Evolutionary conservation across 2,113 vertebrate genomes (phyloP).

Genomic region (Lasiurus borealis): DNA sequence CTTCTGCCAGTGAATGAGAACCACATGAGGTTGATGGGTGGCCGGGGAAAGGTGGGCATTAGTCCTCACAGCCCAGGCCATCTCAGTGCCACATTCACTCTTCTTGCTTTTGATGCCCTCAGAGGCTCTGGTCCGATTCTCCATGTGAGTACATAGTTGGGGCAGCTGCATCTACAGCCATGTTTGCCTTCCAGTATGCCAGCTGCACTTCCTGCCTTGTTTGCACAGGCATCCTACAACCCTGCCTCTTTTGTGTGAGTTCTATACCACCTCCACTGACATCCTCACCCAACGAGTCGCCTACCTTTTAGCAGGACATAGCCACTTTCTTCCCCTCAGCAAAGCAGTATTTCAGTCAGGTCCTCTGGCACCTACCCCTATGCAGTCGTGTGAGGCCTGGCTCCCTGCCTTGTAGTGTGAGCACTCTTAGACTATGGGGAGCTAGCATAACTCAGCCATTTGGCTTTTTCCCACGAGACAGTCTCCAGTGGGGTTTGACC

Average conservation of each 20-base stretch:
- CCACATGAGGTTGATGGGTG: neutral
- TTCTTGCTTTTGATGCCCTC: neutral
- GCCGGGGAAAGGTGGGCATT: neutral
- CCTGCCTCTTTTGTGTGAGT: neutral
- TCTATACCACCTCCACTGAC: neutral
- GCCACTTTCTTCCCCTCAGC: neutral
- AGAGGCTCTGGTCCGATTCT: neutral
- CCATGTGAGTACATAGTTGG: neutral
- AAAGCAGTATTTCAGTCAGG: neutral
- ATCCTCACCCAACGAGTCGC: neutral
- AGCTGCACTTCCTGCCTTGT: neutral
- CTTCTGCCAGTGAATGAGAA: neutral
- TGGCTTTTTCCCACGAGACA: constrained; percentile 11
- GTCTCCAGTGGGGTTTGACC: neutral
- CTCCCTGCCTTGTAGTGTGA: neutral
- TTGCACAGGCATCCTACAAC: neutral
- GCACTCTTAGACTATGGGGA: neutral
- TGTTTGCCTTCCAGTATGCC: neutral
- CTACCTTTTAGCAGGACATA: neutral
- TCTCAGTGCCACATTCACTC: neutral
- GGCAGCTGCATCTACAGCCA: neutral
- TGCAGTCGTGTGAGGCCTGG: neutral
- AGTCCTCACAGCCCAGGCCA: neutral
- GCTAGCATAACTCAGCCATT: neutral
- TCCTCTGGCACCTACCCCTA: neutral